Base-by-base conservation (phyloP, 2,797 vertebrate genomes). In the Tiaroga cobitis region DNA sequence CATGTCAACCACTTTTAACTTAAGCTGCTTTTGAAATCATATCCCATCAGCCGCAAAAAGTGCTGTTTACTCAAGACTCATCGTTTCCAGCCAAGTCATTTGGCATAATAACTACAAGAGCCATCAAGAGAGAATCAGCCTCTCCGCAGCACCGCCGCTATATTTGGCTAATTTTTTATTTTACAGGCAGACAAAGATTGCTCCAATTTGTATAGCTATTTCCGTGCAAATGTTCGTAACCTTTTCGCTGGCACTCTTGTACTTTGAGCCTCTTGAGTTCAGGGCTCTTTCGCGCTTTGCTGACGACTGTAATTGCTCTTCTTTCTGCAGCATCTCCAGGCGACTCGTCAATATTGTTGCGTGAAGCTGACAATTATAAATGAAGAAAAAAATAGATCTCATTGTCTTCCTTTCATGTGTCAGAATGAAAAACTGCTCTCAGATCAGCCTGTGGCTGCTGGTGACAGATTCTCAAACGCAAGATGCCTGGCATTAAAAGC, bases 401-500 rank as follows among this genome's bases (percentile, higher is more conserved):
- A 84, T 59, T 87, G 67, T 89, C 76, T 83, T 34, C 37, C 74
- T 84, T 90, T 90, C 80, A 72, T 87, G 84, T 88, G 79, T 88
- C 83, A 87, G 81, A 67, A 85, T 68, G 11, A 78, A 81, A 84
- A 82, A 86, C 84, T 67, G 85, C 61, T 81, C 72, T 67, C 85
- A 59, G 85, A 86, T 81, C 83, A 43, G 80, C 56, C 76, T 51
- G 83, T 84, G 49, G 80, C 76, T 46, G 77, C 80, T 89, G 82
- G 85, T 89, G 89, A 91, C 89, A 84, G 43, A 56, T 63, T 69
- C 69, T 51, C 76, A 46, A 46, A 46, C 46, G 1, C 15, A 43
- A 43, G 43, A 43, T 85, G 51, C 34, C 69, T 77, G 39, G 18
- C 9, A 69, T 80, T 83, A 39, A 87, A 88, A 84, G 77, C 61